A percentile compares a stretch with the other conserved stretches of the same genome.
Conservation (phyloP, 2,113 vertebrate genomes). For the Aleadryas rufinucha region DNA sequence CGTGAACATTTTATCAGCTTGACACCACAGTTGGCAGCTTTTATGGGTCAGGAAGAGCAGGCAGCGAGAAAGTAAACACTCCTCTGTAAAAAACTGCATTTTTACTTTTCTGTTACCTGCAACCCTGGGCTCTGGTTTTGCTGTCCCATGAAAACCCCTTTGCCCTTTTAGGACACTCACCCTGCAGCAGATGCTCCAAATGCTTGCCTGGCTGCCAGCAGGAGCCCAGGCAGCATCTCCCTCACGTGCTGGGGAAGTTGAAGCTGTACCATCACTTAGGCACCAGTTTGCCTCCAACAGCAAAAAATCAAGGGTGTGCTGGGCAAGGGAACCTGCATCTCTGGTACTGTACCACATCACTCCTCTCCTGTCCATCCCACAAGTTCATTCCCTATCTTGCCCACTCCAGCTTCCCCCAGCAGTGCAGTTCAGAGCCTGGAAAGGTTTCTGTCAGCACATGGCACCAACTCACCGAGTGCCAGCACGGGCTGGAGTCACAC, state of each 20-base stretch:
- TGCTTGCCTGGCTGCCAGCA: background rate
- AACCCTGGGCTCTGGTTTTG: background rate
- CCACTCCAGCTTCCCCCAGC: background rate
- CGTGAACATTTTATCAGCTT: background rate
- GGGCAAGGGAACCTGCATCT: background rate
- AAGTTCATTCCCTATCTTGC: background rate
- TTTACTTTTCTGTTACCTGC: background rate
- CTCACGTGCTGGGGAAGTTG: fast-evolving
- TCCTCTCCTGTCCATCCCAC: background rate
- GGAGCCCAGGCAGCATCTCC: background rate
- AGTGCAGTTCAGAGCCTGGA: background rate
- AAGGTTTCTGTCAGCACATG: background rate
- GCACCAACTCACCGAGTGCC: fast-evolving
- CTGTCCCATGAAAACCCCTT: background rate
- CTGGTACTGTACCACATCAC: fast-evolving
- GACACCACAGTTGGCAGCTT: background rate
- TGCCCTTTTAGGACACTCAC: background rate
- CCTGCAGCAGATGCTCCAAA: background rate
- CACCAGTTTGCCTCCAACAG: background rate
- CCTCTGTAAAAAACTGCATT: background rate
- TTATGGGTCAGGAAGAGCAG: background rate
- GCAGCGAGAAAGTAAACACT: background rate
- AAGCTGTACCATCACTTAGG: fast-evolving
- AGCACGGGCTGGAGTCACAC: background rate
- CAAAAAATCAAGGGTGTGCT: background rate